Evolutionary conservation across 2,113 vertebrate genomes (phyloP).

Genomic region (Nipponia nippon): DNA sequence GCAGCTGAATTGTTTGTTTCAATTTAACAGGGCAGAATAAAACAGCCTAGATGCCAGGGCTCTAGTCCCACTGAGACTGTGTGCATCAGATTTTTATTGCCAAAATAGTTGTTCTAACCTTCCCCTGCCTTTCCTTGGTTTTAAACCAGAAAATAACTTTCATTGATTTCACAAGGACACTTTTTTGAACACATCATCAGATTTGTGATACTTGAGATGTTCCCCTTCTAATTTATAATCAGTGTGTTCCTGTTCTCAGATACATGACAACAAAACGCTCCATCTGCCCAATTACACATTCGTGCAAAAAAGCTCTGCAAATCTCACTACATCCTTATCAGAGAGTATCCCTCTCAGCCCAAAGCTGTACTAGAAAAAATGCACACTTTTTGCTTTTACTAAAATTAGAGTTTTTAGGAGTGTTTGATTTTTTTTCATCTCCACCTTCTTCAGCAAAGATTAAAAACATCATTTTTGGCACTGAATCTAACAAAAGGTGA

Average conservation of each 20-base stretch:
- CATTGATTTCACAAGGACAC: not conserved
- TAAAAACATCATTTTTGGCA: not conserved
- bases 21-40: conserved; percentile 37
- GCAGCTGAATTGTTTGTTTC: conserved; percentile 35
- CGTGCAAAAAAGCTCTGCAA: not conserved
- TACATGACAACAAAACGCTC: not conserved
- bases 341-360: not conserved
- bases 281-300: not conserved
- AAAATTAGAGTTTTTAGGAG: not conserved
- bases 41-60: not conserved
- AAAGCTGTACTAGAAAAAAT: not conserved
- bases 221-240: not conserved
- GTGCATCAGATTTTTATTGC: not conserved
- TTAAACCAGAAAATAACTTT: not conserved
- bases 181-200: not conserved
- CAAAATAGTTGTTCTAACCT: not conserved
- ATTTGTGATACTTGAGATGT: not conserved
- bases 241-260: not conserved
- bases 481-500: not conserved
- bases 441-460: not conserved
- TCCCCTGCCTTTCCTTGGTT: not conserved
- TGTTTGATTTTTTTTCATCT: not conserved
- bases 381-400: not conserved
- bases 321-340: not conserved
- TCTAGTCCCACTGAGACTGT: not conserved